phyloP scores from a whole-genome alignment of 2,888 invertebrate species.

The Phrixothrix hirtus region DNA sequence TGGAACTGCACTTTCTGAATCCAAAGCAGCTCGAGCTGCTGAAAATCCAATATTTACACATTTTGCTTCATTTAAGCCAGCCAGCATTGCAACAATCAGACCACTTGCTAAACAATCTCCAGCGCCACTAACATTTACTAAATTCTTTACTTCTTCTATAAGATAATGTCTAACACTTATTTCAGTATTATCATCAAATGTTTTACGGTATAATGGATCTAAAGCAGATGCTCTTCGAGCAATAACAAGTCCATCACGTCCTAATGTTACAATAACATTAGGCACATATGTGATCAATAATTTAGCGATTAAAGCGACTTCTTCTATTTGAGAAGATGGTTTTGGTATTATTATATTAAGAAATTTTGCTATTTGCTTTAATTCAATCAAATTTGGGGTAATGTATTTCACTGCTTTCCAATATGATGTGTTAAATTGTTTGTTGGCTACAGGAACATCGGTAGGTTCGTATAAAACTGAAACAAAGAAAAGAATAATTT shows the following conservation, averaged over 20 bases:
- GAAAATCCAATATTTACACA: slow-evolving; percentile 66
- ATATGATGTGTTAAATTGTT: slow-evolving; percentile 63
- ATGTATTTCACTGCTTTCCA: slow-evolving; percentile 62
- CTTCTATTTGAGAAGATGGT: slow-evolving; percentile 42
- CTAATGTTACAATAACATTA: slow-evolving; percentile 66
- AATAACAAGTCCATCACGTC: slow-evolving; percentile 63
- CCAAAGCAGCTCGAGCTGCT: slow-evolving; percentile 65
- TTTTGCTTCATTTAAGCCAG: slow-evolving; percentile 59
- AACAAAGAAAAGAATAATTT: slow-evolving; percentile 54
- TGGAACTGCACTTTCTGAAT: slow-evolving; percentile 65
- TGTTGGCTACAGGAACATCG: slow-evolving; percentile 74
- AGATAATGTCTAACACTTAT: slow-evolving; percentile 54
- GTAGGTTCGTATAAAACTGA: slow-evolving; percentile 91
- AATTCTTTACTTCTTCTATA: slow-evolving; percentile 50
- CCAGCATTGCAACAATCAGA: slow-evolving; percentile 66
- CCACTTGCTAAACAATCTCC: slow-evolving; percentile 79
- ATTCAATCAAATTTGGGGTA: slow-evolving; percentile 81
- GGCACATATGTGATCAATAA: slow-evolving; percentile 59
- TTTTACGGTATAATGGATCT: slow-evolving; percentile 39
- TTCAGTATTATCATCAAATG: slow-evolving; percentile 12
- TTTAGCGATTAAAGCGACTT: slow-evolving; percentile 44
- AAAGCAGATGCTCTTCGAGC: slow-evolving; percentile 49
- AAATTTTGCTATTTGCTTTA: slow-evolving; percentile 66
- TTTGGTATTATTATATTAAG: slow-evolving; percentile 50
- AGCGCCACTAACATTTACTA: slow-evolving; percentile 80